Evolutionary conservation across 2,888 invertebrate genomes (phyloP), one percentile per base, ranked within the genome.

Genomic region (Lithophane semibrunnea): DNA sequence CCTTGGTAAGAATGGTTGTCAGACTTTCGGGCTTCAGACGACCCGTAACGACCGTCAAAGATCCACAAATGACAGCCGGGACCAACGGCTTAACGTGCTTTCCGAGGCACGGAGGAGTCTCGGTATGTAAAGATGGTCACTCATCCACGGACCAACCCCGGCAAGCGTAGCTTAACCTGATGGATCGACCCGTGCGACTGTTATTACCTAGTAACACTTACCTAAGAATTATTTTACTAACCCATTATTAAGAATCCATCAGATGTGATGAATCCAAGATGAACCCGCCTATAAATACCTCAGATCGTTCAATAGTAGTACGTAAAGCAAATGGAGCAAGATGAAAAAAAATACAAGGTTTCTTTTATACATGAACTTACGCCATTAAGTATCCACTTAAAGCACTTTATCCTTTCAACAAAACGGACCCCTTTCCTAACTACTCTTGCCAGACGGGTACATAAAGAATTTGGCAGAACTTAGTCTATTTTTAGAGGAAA

Each of bases 381-480:
- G 13, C n/a, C 54, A 44, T 63, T 64, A 61, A 68, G 63, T 68
- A 68, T 67, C 42, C 12, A 66, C 47, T 68, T 65, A 58, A 72
- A 76, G 47, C 24, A 54, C 65, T 49, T 18, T 21, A 47, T 47
- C 64, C 52, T 58, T 73, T 72, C 2, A 80, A 73, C 42, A 67
- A 71, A 73, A 74, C 37, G 42, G 1, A 73, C 24, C 24, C 42
- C 54, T 47, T n/a, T 63, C 13, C 54, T 66, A 77, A 80, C 47
- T 68, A 37, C 68, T n/a, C n/a, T 44, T 74, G n/a, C 76, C 60
- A 79, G 72, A 78, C 75, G 71, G 18, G 47, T 68, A 78, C 70
- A 64, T 82, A 75, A 80, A 85, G 67, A 79, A 85, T 88, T 86
- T 65, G 75, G 75, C 60, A 69, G 66, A 81, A 79, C 75, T 77